Evolutionary conservation across 2,113 vertebrate genomes (phyloP).

Genomic region (Sander vitreus): DNA sequence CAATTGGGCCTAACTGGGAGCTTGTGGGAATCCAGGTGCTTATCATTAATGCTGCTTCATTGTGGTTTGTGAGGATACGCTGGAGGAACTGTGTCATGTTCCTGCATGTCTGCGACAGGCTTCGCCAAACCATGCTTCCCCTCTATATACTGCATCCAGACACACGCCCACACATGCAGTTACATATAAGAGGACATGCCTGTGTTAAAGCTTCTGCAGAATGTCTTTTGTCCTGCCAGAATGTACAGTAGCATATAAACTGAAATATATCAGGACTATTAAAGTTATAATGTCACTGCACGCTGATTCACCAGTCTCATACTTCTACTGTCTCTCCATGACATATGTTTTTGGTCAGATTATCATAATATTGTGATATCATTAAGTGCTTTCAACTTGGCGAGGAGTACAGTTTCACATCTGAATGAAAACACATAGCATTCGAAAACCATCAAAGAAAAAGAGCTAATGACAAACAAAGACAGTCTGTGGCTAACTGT

Average conservation of each 20-base stretch:
- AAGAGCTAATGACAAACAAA: conserved; percentile 66
- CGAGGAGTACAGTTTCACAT: conserved; percentile 50
- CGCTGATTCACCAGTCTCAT: conserved; percentile 18
- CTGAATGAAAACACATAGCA: conserved; percentile 37
- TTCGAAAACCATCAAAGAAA: conserved; percentile 65
- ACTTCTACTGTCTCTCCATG: conserved; percentile 7
- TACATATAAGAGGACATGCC: conserved; percentile 38
- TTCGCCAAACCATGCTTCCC: conserved; percentile 55
- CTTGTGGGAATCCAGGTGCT: conserved; percentile 84
- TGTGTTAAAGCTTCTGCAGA: conserved; percentile 45
- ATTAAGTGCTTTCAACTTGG: conserved; percentile 55
- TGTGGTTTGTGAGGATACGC: conserved; percentile 68
- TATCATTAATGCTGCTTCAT: conserved; percentile 78
- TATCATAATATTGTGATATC: conserved; percentile 64
- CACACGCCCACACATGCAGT: conserved; percentile 64
- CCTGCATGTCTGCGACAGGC: conserved; percentile 61
- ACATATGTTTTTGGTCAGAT: conserved; percentile 56
- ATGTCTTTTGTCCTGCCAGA: conserved; percentile 40
- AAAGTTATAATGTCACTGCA: conserved; percentile 6
- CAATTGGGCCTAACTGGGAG: conserved; percentile 79
- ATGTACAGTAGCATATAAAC: conserved; percentile 33
- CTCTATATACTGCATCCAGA: conserved; percentile 46
- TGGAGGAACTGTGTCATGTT: conserved; percentile 75
- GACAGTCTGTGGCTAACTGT: conserved; percentile 64
- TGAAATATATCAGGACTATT: conserved; percentile 19